Conservation (phyloP, 2,888 invertebrate species). For the Caenorhabditis sp. region DNA sequence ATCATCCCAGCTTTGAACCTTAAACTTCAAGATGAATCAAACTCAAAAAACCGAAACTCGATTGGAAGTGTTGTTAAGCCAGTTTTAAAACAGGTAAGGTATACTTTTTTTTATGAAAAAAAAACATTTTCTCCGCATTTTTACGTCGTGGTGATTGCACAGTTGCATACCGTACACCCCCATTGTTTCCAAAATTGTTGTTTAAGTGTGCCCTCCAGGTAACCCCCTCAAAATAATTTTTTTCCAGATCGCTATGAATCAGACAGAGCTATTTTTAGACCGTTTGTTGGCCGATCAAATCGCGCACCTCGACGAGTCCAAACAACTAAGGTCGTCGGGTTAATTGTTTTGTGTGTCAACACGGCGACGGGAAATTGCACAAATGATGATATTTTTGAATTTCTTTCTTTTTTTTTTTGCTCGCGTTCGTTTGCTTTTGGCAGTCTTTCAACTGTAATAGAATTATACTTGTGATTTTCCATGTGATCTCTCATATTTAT, state of each 20-base stretch:
- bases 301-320: conserved; percentile 16
- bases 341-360: conserved; percentile 9
- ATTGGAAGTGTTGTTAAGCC: conserved; percentile 50
- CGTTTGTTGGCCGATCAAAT: conserved; percentile 44
- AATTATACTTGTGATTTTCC: conserved; percentile 24
- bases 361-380: conserved; percentile 15
- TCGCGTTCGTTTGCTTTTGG: background rate
- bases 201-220: too few species aligned
- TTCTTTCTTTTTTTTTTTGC: background rate
- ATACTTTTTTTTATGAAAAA: conserved; percentile 5
- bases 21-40: conserved; percentile 28
- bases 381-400: conserved; percentile 23
- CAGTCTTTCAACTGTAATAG: conserved; percentile 12
- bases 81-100: conserved; percentile 43
- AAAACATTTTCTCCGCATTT: too few species aligned
- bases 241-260: conserved; percentile 46
- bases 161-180: too few species aligned
- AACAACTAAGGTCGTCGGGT: conserved; percentile 9
- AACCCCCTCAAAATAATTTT: too few species aligned
- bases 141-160: too few species aligned
- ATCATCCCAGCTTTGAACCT: conserved; percentile 30
- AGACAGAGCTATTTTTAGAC: conserved; percentile 48
- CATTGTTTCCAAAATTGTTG: too few species aligned
- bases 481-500: conserved; percentile 27
- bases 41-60: conserved; percentile 2